Conservation (phyloP, 2,113 vertebrate genomes). For the Cardinalis cardinalis region DNA sequence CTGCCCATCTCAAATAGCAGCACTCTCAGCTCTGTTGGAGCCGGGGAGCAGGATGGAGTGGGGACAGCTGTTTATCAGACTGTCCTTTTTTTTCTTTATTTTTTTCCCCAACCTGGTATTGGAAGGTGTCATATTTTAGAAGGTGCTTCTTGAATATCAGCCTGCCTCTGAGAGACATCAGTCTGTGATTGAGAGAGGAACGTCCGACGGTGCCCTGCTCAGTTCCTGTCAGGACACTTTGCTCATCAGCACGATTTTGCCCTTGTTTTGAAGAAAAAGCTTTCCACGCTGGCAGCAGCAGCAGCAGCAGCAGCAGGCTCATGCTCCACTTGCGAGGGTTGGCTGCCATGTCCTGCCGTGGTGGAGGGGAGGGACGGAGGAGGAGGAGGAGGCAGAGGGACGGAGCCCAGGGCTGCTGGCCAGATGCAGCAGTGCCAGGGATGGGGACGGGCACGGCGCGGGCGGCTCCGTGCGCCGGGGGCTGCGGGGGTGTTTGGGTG, state of each 20-base stretch:
- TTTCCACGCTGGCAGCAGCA: neutral
- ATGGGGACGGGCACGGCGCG: neutral
- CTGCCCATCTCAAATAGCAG: conserved; percentile 35
- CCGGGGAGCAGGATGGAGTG: neutral
- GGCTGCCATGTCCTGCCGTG: neutral
- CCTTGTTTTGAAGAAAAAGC: neutral
- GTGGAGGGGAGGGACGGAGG: no score
- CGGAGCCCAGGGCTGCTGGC: neutral
- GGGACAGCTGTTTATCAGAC: conserved; percentile 10
- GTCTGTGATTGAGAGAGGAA: neutral
- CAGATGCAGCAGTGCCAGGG: neutral
- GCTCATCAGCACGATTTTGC: neutral
- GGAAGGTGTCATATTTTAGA: neutral
- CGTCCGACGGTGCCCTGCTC: fast-evolving
- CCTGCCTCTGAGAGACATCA: neutral
- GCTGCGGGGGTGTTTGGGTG: neutral
- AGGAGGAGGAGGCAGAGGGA: neutral
- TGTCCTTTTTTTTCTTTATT: neutral
- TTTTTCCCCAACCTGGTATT: neutral
- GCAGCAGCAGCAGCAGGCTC: neutral
- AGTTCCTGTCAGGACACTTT: neutral
- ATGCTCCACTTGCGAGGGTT: neutral
- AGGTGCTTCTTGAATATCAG: neutral
- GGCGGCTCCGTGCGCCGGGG: neutral
- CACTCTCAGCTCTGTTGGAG: conserved; percentile 28